These are phyloP conservation scores for Pseudoatta argentina DNA, from an alignment of 1,140 invertebrate species.

Conservation along the genomic window DNA sequence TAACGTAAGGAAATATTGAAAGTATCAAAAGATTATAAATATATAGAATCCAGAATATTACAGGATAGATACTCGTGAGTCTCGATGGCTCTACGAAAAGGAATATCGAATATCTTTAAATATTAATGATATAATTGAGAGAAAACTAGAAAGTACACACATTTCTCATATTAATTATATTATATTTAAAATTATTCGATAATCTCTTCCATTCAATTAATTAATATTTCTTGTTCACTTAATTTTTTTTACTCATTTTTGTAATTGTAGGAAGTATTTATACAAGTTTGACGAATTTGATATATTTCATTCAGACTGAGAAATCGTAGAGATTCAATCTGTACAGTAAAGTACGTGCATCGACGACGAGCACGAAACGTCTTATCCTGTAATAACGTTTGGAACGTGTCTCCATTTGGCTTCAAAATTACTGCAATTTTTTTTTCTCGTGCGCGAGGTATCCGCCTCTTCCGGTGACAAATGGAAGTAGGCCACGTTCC, in stretches of 20 bases:
- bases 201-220: background rate
- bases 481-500: slow-evolving; percentile 49
- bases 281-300: no score
- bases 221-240: background rate
- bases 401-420: slow-evolving; percentile 48
- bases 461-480: slow-evolving; percentile 53
- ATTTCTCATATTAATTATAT: background rate
- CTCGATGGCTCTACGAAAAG: background rate
- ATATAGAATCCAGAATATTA: background rate
- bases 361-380: slow-evolving; percentile 1
- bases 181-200: background rate
- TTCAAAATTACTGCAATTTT: slow-evolving; percentile 57
- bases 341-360: background rate
- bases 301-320: background rate
- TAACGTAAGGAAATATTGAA: background rate
- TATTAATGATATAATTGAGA: background rate
- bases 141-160: background rate
- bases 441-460: slow-evolving; percentile 35
- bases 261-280: background rate
- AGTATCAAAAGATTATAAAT: background rate
- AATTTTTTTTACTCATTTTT: background rate
- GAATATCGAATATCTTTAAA: background rate
- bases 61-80: background rate
- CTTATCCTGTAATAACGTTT: slow-evolving; percentile 43
- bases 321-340: slow-evolving; percentile 22